These are phyloP conservation scores for Oryzias sinensis DNA, from an alignment of 2,797 vertebrate species.

Conservation along the genomic window DNA sequence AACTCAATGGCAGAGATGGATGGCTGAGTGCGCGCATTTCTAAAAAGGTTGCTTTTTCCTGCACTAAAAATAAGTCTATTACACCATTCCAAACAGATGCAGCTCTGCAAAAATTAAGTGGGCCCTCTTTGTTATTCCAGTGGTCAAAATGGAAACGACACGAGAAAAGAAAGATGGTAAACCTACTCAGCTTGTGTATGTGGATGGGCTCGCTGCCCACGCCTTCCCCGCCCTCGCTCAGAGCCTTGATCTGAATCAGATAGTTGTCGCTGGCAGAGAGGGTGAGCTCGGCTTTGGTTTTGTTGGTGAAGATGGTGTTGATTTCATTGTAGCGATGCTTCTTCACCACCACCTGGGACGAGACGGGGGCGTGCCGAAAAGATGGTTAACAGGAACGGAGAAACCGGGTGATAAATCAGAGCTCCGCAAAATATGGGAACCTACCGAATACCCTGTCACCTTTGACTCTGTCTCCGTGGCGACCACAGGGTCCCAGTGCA, in stretches of 20 bases:
- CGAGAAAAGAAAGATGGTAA: not conserved
- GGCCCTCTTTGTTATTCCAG: constrained; percentile 53
- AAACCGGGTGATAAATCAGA: constrained; percentile 23
- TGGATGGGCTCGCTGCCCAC: constrained; percentile 88
- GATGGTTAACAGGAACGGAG: constrained; percentile 14
- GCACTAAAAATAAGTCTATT: constrained; percentile 63
- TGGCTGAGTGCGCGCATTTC: constrained; percentile 65
- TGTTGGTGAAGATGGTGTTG: constrained; percentile 79
- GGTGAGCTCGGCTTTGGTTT: constrained; percentile 82
- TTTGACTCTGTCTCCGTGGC: constrained; percentile 91
- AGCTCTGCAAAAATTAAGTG: constrained; percentile 57
- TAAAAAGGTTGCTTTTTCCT: constrained; percentile 72
- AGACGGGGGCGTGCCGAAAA: not conserved
- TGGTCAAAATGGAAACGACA: constrained; percentile 7
- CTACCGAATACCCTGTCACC: constrained; percentile 91
- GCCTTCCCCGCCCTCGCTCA: constrained; percentile 87
- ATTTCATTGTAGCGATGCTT: constrained; percentile 77
- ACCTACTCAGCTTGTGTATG: constrained; percentile 91
- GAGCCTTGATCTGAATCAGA: constrained; percentile 86
- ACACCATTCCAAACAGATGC: constrained; percentile 52
- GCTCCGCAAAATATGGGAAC: constrained; percentile 35
- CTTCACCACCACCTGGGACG: constrained; percentile 85
- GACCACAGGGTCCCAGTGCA: constrained; percentile 92
- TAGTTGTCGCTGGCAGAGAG: constrained; percentile 86
- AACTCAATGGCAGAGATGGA: constrained; percentile 79